These are phyloP conservation scores for Ceyx melanurus DNA, from an alignment of 2,113 vertebrate species.

Conservation along the genomic window DNA sequence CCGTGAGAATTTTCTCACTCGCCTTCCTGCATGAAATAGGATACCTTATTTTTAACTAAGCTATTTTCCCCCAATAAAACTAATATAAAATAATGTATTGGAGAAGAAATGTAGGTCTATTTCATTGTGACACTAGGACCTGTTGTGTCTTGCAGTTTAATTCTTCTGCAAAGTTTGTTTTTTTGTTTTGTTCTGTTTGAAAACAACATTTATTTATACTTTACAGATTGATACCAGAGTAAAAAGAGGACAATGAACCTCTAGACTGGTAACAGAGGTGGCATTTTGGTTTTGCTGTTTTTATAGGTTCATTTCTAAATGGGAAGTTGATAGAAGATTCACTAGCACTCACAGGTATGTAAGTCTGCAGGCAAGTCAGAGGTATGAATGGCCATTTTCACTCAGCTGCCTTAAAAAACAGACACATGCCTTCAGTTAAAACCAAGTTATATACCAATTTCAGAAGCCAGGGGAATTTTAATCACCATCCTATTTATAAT, in stretches of 20 bases:
- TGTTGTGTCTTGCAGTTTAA: not conserved
- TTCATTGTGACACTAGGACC: not conserved
- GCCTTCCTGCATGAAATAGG: not conserved
- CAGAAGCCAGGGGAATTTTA: conserved; percentile 7
- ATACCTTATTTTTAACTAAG: not conserved
- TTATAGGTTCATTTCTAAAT: not conserved
- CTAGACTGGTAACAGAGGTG: not conserved
- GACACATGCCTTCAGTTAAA: not conserved
- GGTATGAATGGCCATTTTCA: not conserved
- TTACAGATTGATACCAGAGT: not conserved
- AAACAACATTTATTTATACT: not conserved
- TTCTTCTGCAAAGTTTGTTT: not conserved
- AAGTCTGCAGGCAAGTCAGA: not conserved
- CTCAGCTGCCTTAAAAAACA: not conserved
- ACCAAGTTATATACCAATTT: not conserved
- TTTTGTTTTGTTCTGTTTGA: not conserved
- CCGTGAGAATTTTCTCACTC: not conserved
- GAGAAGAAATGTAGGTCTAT: not conserved
- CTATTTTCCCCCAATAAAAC: not conserved
- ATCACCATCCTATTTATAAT: not conserved
- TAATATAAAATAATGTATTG: not conserved
- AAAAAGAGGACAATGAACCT: not conserved
- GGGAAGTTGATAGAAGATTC: not conserved
- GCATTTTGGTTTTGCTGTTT: not conserved
- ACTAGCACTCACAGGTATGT: not conserved